These are phyloP conservation scores for Halichoeres trimaculatus DNA, from an alignment of 2,113 vertebrate species.

Conservation along the genomic window DNA sequence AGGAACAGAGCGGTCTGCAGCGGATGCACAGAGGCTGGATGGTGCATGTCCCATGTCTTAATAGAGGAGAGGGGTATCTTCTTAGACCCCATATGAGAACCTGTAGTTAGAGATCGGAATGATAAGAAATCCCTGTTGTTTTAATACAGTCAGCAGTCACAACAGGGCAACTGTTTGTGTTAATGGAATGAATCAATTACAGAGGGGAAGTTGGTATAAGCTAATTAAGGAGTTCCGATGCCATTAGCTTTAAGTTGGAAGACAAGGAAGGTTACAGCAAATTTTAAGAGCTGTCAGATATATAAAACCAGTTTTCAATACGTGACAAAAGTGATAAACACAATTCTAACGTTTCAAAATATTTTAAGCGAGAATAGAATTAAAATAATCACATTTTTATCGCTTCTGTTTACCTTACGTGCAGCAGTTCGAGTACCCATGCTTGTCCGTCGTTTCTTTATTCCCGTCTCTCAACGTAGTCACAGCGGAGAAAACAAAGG, in stretches of 20 bases:
- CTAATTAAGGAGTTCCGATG: not conserved
- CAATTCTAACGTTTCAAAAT: not conserved
- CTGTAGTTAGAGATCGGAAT: conserved; percentile 35
- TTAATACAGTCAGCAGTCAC: not conserved
- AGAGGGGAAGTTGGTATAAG: not conserved
- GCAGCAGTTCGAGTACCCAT: conserved; percentile 52
- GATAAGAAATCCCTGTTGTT: not conserved
- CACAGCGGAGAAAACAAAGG: not conserved
- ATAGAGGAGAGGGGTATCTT: conserved; percentile 1
- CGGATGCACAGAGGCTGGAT: not conserved
- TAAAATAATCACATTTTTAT: not conserved
- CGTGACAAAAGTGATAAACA: not conserved
- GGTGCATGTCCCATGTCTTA: conserved; percentile 3
- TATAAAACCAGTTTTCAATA: not conserved
- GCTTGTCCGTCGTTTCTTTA: conserved; percentile 56
- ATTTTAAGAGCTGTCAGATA: fast-evolving
- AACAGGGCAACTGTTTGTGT: not conserved
- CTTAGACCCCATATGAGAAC: conserved; percentile 60
- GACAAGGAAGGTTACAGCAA: conserved; percentile 23
- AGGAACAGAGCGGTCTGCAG: conserved; percentile 48
- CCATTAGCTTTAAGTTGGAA: conserved; percentile 36
- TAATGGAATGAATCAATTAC: no score
- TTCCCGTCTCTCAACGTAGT: conserved; percentile 13
- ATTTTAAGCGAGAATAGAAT: not conserved
- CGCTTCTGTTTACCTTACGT: conserved; percentile 49